These are phyloP conservation scores for Harpagoxenus sublaevis DNA, from an alignment of 2,888 invertebrate genomes.

Conservation along the genomic window DNA sequence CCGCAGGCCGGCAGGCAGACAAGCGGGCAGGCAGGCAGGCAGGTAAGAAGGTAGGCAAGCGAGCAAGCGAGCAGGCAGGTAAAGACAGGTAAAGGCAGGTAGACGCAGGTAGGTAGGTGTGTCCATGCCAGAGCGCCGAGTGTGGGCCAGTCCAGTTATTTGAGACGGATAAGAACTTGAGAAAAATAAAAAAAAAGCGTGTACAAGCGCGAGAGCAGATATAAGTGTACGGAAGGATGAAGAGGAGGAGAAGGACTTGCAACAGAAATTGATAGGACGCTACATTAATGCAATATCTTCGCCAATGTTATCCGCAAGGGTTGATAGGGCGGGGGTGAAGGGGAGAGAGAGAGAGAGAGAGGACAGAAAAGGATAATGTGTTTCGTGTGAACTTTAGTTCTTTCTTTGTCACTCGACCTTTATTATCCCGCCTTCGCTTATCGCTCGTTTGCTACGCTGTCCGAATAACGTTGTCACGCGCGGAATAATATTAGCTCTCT, in stretches of 20 bases:
- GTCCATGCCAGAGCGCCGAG: constrained; percentile 69
- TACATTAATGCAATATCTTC: constrained; percentile 71
- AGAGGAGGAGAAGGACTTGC: constrained; percentile 38
- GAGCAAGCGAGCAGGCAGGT: constrained; percentile 11
- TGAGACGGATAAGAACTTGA: constrained; percentile 73
- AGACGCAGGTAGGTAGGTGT: constrained; percentile 73
- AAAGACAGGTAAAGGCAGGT: constrained; percentile 54
- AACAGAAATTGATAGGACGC: constrained; percentile 78
- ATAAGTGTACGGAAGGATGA: constrained; percentile 53
- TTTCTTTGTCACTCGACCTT: constrained; percentile 14
- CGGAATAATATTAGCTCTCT: constrained; percentile 65
- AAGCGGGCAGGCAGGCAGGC: constrained; percentile 48
- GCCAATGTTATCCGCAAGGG: constrained; percentile 75
- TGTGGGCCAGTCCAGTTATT: constrained; percentile 81
- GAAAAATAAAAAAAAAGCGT: constrained; percentile 51
- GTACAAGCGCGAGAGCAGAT: constrained; percentile 45
- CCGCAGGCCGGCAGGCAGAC: constrained; percentile 59
- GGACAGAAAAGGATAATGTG: constrained; percentile 49
- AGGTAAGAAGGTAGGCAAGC: constrained; percentile 9
- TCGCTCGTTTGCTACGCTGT: constrained; percentile 65
- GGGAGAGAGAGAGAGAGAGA: background rate
- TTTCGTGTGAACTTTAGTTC: constrained; percentile 38
- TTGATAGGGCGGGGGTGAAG: background rate
- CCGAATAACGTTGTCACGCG: constrained; percentile 72
- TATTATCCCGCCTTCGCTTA: constrained; percentile 50